Evolutionary conservation across 1,140 invertebrate genomes (phyloP).

Genomic region (Diorhabda carinulata): DNA sequence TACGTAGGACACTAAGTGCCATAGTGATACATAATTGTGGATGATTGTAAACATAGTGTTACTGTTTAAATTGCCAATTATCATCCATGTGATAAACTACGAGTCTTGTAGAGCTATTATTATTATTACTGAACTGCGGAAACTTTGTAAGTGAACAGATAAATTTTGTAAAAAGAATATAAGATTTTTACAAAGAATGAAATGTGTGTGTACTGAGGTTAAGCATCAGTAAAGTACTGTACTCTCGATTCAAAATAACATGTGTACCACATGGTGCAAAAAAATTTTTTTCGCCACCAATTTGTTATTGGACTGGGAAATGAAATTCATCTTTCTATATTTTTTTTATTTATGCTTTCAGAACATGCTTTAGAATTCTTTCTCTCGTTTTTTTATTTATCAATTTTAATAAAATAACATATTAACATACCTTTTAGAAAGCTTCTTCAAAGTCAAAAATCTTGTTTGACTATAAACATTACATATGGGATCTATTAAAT

Average conservation of each 20-base stretch:
- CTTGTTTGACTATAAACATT: no score
- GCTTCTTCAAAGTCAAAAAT: no score
- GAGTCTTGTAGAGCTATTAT: constrained; percentile 39
- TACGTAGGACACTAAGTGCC: constrained; percentile 40
- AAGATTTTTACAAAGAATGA: constrained; percentile 36
- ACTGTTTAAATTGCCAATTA: constrained; percentile 43
- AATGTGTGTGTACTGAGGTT: constrained; percentile 35
- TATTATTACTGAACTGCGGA: constrained; percentile 31
- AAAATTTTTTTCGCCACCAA: no score
- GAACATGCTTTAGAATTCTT: no score
- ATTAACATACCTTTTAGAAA: no score
- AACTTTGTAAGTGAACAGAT: constrained; percentile 36
- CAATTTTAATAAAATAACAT: no score
- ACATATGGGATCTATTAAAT: no score
- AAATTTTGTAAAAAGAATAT: constrained; percentile 32
- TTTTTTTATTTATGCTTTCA: no score
- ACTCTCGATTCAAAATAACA: constrained; percentile 4
- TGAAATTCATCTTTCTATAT: no score
- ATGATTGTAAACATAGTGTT: constrained; percentile 35
- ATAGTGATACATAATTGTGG: constrained; percentile 44
- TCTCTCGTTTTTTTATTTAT: no score
- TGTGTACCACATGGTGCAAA: background rate
- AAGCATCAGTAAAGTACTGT: constrained; percentile 16
- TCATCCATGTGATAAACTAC: constrained; percentile 49
- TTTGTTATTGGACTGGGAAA: no score